Evolutionary conservation across 2,113 vertebrate species (phyloP).

Genomic region (Egretta garzetta): DNA sequence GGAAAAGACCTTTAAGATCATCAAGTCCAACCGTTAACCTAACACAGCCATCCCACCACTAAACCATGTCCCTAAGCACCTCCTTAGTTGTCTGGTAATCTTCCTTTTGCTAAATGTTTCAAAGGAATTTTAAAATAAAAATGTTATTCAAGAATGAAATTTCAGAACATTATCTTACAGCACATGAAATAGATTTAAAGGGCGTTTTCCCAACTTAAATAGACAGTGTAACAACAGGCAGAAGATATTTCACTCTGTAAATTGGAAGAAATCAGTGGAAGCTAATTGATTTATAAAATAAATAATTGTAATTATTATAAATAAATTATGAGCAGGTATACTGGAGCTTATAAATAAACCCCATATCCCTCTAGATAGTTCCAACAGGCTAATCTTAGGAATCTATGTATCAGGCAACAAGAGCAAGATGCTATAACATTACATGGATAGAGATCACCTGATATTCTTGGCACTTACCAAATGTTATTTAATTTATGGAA

Average conservation of each 20-base stretch:
- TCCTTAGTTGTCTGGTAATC: background rate
- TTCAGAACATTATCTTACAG: background rate
- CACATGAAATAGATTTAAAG: background rate
- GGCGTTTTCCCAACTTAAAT: background rate
- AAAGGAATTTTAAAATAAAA: background rate
- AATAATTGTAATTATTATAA: background rate
- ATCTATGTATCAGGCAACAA: background rate
- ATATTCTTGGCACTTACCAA: background rate
- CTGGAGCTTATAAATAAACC: background rate
- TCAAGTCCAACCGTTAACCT: too few relatives aligned
- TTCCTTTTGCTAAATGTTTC: background rate
- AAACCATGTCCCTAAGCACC: too few relatives aligned
- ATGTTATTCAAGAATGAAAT: background rate
- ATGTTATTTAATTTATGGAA: background rate
- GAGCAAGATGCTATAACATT: background rate
- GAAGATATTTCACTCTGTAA: background rate
- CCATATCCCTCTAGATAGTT: background rate
- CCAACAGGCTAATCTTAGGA: background rate
- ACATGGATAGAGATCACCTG: background rate
- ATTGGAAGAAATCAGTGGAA: background rate
- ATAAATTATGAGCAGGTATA: constrained; percentile 7
- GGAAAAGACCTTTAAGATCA: too few relatives aligned
- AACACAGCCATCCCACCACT: too few relatives aligned
- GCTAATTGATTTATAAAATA: background rate
- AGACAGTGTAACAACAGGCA: background rate